A percentile compares a stretch with the other conserved stretches of the same genome.
phyloP scores from a whole-genome alignment of 1,140 invertebrate genomes.

The Panulirus ornatus region DNA sequence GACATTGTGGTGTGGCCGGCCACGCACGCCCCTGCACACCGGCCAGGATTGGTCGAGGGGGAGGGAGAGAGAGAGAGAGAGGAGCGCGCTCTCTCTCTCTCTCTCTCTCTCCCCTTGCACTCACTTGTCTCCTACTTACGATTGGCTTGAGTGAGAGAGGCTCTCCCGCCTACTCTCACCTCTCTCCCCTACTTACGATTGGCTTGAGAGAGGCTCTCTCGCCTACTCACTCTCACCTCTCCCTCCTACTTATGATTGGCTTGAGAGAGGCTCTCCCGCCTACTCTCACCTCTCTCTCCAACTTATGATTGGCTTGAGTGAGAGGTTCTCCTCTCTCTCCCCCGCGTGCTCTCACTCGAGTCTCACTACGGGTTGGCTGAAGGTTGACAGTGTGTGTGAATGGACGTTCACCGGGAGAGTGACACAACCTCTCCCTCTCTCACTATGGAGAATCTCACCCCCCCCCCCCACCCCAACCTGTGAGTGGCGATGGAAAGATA shows the following conservation, averaged over 20 bases:
- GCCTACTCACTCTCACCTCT: not conserved
- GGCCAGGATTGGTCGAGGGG: constrained; percentile 21
- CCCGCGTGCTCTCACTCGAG: not conserved
- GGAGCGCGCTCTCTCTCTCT: too few relatives aligned
- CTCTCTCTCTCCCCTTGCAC: too few relatives aligned
- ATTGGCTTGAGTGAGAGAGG: not conserved
- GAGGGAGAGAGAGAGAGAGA: not conserved
- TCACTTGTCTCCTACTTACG: too few relatives aligned
- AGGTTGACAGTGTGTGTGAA: too few relatives aligned
- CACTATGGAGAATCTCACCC: too few relatives aligned
- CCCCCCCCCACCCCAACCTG: too few relatives aligned
- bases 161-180: not conserved
- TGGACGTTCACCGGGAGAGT: too few relatives aligned
- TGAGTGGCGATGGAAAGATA: too few relatives aligned
- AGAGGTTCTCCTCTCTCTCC: not conserved
- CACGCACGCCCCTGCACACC: not conserved
- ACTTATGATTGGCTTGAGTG: not conserved
- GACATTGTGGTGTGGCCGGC: not conserved
- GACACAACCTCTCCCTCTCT: too few relatives aligned
- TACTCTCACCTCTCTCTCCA: not conserved
- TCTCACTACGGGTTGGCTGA: too few relatives aligned
- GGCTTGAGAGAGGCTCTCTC: not conserved
- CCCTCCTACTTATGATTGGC: too few relatives aligned
- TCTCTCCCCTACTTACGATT: not conserved
- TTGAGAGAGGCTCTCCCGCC: too few relatives aligned